phyloP scores from a whole-genome alignment of 2,888 invertebrate species.

The Drosophila helvetica region DNA sequence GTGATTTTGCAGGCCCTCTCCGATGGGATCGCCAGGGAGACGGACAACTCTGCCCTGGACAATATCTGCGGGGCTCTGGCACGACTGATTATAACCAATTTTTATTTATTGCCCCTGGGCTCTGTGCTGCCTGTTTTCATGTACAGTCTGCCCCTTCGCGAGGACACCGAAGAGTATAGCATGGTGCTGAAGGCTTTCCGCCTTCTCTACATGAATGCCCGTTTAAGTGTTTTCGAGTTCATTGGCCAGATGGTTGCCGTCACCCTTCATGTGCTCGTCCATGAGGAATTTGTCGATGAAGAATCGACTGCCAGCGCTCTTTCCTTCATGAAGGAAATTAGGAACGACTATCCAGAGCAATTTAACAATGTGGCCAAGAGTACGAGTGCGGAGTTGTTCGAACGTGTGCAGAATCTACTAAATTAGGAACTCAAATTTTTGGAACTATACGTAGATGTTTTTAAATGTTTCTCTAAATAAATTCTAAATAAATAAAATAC shows the following conservation, averaged over 20 bases:
- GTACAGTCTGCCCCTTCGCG: conserved; percentile 88
- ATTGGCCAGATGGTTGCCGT: conserved; percentile 86
- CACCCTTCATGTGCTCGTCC: conserved; percentile 85
- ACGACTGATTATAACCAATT: conserved; percentile 88
- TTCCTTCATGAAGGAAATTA: conserved; percentile 86
- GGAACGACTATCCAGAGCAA: conserved; percentile 86
- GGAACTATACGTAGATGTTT: no score
- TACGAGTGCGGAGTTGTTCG: conserved; percentile 73
- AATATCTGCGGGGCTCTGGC: conserved; percentile 92
- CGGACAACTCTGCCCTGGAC: conserved; percentile 88
- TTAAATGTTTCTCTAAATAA: no score
- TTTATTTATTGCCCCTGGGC: conserved; percentile 87
- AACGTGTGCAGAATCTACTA: conserved; percentile 75
- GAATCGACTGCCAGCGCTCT: conserved; percentile 84
- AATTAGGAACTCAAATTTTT: no score
- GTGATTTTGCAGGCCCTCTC: conserved; percentile 88
- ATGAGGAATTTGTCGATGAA: conserved; percentile 79
- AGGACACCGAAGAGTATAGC: conserved; percentile 90
- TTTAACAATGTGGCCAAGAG: conserved; percentile 84
- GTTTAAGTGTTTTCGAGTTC: conserved; percentile 85
- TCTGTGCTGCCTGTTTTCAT: conserved; percentile 90
- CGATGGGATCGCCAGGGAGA: conserved; percentile 87
- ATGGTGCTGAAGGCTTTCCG: conserved; percentile 88
- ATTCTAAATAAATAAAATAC: no score
- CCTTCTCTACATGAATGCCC: conserved; percentile 87